Evolutionary conservation across 2,888 invertebrate species (phyloP).

Genomic region (Sphaeridia pumilis): DNA sequence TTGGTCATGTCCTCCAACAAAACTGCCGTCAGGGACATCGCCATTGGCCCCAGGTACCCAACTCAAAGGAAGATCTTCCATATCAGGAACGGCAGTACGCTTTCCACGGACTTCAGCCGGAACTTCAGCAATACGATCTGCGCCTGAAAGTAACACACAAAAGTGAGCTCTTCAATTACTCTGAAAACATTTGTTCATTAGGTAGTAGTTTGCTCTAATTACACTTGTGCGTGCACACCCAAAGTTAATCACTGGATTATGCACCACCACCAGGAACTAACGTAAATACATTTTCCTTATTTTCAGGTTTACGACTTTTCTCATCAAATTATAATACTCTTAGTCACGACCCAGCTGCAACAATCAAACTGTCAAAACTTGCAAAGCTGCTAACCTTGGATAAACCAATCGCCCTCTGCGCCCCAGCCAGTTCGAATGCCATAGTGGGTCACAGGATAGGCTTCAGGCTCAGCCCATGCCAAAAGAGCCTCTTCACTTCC

Average conservation of each 20-base stretch:
- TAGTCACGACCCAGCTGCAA: no score
- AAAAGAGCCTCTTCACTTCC: conserved; percentile 60
- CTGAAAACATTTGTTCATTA: no score
- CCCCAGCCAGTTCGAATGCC: conserved; percentile 83
- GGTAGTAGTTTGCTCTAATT: no score
- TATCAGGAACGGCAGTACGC: background rate
- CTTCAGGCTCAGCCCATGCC: conserved; percentile 55
- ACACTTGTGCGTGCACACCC: background rate
- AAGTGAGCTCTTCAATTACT: no score
- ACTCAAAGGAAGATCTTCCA: conserved; percentile 23
- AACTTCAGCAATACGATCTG: no score
- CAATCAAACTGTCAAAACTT: background rate
- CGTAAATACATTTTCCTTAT: no score
- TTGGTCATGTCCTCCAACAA: conserved; percentile 42
- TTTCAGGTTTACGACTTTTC: no score
- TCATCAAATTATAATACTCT: no score
- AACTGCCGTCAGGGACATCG: conserved; percentile 25
- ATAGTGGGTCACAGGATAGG: conserved; percentile 58
- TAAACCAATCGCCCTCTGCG: conserved; percentile 64
- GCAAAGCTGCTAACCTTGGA: conserved; percentile 51
- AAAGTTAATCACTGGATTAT: background rate
- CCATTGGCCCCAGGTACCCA: conserved; percentile 23
- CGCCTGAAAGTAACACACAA: no score
- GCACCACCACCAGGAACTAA: background rate
- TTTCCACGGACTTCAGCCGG: background rate